Evolutionary conservation across 2,797 vertebrate genomes (phyloP).

Genomic region (Acrossocheilus wenchowensis): DNA sequence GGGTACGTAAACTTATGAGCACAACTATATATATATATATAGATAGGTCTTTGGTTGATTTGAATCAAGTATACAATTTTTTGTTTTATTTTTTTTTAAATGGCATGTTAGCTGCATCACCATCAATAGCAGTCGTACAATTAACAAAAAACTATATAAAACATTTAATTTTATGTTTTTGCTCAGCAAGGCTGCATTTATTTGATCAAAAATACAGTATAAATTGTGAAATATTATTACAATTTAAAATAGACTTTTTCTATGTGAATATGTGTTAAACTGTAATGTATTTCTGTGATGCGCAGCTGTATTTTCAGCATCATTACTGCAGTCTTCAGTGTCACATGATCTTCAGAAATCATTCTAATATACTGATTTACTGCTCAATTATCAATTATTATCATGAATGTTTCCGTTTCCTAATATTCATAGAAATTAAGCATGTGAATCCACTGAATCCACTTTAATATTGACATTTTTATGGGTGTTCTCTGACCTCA

Average conservation of each 20-base stretch:
- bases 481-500: conserved; percentile 78
- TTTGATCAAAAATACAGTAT: too few species aligned
- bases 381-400: not conserved
- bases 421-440: not conserved
- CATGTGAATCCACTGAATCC: not conserved
- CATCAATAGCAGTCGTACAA: not conserved
- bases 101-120: not conserved
- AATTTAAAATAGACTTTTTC: too few species aligned
- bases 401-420: not conserved
- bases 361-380: not conserved
- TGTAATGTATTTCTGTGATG: too few species aligned
- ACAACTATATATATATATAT: not conserved
- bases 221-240: too few species aligned
- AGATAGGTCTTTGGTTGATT: not conserved
- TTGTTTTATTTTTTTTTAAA: not conserved
- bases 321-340: not conserved
- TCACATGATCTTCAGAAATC: not conserved
- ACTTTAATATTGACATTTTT: not conserved
- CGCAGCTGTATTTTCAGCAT: not conserved
- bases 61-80: too few species aligned
- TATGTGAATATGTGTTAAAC: too few species aligned
- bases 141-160: not conserved
- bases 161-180: too few species aligned
- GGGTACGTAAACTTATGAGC: too few species aligned
- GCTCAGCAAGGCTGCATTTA: too few species aligned